phyloP scores from a whole-genome alignment of 2,797 vertebrate genomes.

The Limnodromus scolopaceus region DNA sequence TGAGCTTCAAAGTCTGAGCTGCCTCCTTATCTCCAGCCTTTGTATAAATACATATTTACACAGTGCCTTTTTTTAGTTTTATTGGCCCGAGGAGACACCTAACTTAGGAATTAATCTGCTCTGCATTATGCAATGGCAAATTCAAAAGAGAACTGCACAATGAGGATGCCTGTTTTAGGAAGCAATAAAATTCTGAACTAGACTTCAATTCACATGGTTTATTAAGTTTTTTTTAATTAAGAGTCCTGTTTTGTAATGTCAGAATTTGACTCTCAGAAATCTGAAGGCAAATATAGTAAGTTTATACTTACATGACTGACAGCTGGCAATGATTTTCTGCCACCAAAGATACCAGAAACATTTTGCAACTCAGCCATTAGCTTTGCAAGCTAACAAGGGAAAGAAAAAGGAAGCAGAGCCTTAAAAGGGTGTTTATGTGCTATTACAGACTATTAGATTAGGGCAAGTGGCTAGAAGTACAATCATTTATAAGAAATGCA shows the following conservation, averaged over 20 bases:
- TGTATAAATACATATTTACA: neutral
- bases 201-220: neutral
- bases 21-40: neutral
- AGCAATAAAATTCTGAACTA: neutral
- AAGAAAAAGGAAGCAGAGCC: neutral
- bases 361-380: constrained; percentile 94
- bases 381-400: constrained; percentile 88
- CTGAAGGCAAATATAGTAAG: neutral
- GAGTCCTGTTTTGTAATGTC: neutral
- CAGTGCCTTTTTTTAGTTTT: neutral
- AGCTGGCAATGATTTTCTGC: constrained; percentile 73
- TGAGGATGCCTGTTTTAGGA: neutral
- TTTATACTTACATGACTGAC: constrained; percentile 79
- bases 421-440: constrained; percentile 18
- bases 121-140: neutral
- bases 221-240: neutral
- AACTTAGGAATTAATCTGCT: neutral
- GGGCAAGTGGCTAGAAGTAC: constrained; percentile 1
- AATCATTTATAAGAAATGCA: constrained; percentile 17
- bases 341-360: constrained; percentile 86
- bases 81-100: neutral
- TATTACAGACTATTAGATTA: constrained; percentile 12
- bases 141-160: neutral
- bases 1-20: neutral
- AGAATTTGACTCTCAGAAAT: neutral